Conservation (phyloP, 2,888 invertebrate species). For the Pristionchus exspectatus region DNA sequence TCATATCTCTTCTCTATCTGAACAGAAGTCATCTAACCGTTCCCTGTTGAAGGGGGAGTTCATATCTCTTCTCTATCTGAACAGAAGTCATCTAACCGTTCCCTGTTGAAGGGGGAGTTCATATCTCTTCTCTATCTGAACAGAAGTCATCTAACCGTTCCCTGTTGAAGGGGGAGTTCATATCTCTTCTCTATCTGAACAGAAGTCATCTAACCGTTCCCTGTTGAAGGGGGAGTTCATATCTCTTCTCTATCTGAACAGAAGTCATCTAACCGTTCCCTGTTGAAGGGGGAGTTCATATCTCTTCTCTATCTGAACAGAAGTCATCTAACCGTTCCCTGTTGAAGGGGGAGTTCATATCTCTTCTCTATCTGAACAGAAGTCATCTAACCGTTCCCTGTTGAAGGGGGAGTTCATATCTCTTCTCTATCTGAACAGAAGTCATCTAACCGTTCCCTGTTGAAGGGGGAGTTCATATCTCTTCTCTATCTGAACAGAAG, state of each 20-base stretch:
- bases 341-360: too few species aligned
- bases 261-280: not conserved
- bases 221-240: too few species aligned
- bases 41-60: too few species aligned
- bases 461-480: too few species aligned
- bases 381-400: not conserved
- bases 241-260: constrained; percentile 20
- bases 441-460: not conserved
- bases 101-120: too few species aligned
- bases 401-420: too few species aligned
- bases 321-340: not conserved
- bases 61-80: constrained; percentile 30
- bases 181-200: constrained; percentile 22
- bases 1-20: constrained; percentile 28
- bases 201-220: not conserved
- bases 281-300: too few species aligned
- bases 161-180: too few species aligned
- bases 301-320: constrained; percentile 17
- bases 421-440: not conserved
- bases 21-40: not conserved
- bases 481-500: not conserved
- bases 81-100: not conserved
- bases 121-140: constrained; percentile 27
- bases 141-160: not conserved
- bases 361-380: constrained; percentile 5